These are phyloP conservation scores for Drosophila tani DNA, from an alignment of 1,140 invertebrate genomes.

Conservation along the genomic window DNA sequence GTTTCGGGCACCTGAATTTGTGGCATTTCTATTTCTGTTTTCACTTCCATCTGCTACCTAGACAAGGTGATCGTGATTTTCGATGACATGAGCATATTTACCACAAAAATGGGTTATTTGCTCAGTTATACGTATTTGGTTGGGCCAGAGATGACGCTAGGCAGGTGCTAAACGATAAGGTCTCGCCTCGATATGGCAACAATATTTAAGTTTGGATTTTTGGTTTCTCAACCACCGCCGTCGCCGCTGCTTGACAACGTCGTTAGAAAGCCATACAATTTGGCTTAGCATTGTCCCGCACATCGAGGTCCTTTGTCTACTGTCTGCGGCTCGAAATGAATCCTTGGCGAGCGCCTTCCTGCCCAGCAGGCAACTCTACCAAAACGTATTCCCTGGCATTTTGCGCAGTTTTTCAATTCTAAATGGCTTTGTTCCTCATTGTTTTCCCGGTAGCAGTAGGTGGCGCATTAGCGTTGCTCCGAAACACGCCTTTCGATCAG, in stretches of 20 bases:
- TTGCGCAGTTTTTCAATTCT: slow-evolving; percentile 52
- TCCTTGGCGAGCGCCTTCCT: slow-evolving; percentile 50
- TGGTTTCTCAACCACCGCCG: slow-evolving; percentile 5
- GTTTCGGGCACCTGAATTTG: slow-evolving; percentile 59
- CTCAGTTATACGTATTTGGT: slow-evolving; percentile 22
- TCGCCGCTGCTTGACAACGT: slow-evolving; percentile 40
- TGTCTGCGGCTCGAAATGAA: slow-evolving; percentile 33
- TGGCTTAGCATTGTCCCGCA: slow-evolving; percentile 51
- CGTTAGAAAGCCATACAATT: slow-evolving; percentile 60
- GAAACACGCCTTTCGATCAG: slow-evolving; percentile 62
- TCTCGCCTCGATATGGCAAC: slow-evolving; percentile 28
- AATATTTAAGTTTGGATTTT: slow-evolving; percentile 8
- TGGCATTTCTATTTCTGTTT: slow-evolving; percentile 14
- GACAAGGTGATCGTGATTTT: slow-evolving; percentile 70
- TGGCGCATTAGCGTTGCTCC: slow-evolving; percentile 47
- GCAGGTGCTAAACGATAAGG: slow-evolving; percentile 76
- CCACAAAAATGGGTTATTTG: slow-evolving; percentile 77
- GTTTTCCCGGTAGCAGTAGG: slow-evolving; percentile 52
- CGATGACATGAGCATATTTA: slow-evolving; percentile 75
- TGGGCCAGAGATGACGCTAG: slow-evolving; percentile 18
- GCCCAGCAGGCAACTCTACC: slow-evolving; percentile 16
- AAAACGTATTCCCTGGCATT: slow-evolving; percentile 15
- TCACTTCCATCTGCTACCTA: slow-evolving; percentile 24
- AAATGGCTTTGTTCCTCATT: slow-evolving; percentile 34
- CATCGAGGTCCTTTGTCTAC: slow-evolving; percentile 28